Evolutionary conservation across 2,113 vertebrate genomes (phyloP).

Genomic region (Ranitomeya imitator): DNA sequence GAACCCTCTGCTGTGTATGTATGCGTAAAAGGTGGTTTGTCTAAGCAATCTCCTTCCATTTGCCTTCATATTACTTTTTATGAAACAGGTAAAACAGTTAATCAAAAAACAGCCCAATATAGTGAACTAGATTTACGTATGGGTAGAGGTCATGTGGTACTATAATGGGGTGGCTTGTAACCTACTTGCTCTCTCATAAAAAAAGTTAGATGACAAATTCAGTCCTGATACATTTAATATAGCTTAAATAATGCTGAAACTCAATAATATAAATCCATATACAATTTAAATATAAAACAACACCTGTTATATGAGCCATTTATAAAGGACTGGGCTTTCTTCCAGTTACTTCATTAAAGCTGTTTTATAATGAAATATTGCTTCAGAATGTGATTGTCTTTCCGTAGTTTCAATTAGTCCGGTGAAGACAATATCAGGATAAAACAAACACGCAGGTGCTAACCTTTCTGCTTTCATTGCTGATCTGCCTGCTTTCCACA

Average conservation of each 20-base stretch:
- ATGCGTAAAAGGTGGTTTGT: no score
- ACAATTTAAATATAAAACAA: no score
- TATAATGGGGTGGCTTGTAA: no score
- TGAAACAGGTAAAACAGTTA: no score
- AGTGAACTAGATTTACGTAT: no score
- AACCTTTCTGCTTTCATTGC: background rate
- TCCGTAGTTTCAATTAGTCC: background rate
- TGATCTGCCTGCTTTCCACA: background rate
- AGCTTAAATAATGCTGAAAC: background rate
- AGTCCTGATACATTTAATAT: background rate
- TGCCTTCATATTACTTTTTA: no score
- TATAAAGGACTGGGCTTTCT: background rate
- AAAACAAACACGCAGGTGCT: background rate
- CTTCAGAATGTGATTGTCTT: background rate
- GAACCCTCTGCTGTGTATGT: no score
- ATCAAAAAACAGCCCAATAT: no score
- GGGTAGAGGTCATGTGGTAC: no score
- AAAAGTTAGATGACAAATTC: background rate
- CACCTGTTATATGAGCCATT: no score
- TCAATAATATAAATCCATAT: background rate
- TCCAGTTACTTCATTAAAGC: background rate
- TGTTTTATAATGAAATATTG: background rate
- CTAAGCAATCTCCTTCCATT: no score
- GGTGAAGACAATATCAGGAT: background rate
- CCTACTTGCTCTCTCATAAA: no score